Conservation (phyloP, 2,888 invertebrate genomes). For the Chrysolina haemoptera region DNA sequence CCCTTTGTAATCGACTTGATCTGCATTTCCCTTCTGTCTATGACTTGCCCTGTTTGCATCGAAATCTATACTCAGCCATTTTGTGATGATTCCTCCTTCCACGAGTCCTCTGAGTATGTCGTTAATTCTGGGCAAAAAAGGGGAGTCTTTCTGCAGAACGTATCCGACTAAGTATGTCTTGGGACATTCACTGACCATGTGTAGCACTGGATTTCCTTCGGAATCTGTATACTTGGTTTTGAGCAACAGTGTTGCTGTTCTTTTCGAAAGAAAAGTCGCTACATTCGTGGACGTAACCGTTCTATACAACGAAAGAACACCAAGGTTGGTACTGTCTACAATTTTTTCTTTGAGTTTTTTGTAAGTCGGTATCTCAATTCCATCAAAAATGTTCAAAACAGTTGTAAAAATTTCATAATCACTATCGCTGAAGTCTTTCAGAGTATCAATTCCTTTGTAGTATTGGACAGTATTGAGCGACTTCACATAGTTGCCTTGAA, state of each 20-base stretch:
- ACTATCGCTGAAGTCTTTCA: background rate
- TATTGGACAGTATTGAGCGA: constrained; percentile 15
- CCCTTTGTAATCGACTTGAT: background rate
- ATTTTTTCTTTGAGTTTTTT: background rate
- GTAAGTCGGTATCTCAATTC: background rate
- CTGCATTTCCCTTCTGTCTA: background rate
- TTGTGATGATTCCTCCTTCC: background rate
- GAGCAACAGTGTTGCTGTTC: background rate
- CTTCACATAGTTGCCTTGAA: background rate
- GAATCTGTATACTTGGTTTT: background rate
- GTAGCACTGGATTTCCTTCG: background rate
- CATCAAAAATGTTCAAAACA: background rate
- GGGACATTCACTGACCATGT: background rate
- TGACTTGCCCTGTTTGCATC: background rate
- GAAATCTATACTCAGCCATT: background rate
- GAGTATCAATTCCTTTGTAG: background rate
- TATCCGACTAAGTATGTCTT: background rate
- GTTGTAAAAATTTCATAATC: background rate
- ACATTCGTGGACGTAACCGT: background rate
- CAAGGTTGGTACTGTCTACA: background rate
- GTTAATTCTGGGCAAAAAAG: background rate
- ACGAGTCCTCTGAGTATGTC: background rate
- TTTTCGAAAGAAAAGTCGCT: background rate
- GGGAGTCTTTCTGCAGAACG: background rate
- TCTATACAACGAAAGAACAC: background rate